Base-by-base conservation (phyloP, 2,888 invertebrate genomes). In the Melitaea athalia region DNA sequence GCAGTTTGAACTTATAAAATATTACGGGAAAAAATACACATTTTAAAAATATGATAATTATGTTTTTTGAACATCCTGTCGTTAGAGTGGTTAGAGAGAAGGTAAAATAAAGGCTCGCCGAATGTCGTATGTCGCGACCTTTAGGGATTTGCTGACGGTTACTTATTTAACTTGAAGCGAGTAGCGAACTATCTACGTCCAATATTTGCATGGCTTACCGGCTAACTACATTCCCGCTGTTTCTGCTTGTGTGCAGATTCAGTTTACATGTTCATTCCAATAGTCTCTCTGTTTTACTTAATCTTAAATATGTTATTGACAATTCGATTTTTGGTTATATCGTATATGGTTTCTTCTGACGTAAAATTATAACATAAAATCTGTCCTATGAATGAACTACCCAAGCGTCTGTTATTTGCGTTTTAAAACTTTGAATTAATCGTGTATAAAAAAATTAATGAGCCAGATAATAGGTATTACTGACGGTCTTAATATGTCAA, bases 71-170 rank as follows among this genome's bases (percentile, higher is more conserved):
- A 62, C 89, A 85, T 0, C 75, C 85, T 86, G 78, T 89, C 80
- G 64, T 67, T 65, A 67, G 80, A 78, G 80, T 79, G 81, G 79
- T 76, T 82, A 80, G 77, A 76, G 77, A 74, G 79, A 79, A 86
- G 86, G 82, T 86, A 87, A 90, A 91, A 91, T 91, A 91, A 91
- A 91, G 90, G 88, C 85, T 82, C 79, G 78, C 83, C 82, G 81
- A 81, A 90, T 88, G 89, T 89, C 88, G 89, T 85, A 87, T 85
- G 88, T 82, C 86, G 83, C 86, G 88, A 88, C 90, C 91, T 89
- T 85, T 81, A 72, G 87, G 91, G 91, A 90, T 81, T 85, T 82
- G 80, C 81, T 79, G 79, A 80, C 79, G 82, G 81, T 79, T 83
- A 85, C 86, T 85, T 89, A 86, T 89, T 90, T 89, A 87, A 89